Percentiles rank a stretch among this genome's conserved stretches.
phyloP scores from a whole-genome alignment of 1,140 invertebrate genomes.

The Brachionus paranguensis region DNA sequence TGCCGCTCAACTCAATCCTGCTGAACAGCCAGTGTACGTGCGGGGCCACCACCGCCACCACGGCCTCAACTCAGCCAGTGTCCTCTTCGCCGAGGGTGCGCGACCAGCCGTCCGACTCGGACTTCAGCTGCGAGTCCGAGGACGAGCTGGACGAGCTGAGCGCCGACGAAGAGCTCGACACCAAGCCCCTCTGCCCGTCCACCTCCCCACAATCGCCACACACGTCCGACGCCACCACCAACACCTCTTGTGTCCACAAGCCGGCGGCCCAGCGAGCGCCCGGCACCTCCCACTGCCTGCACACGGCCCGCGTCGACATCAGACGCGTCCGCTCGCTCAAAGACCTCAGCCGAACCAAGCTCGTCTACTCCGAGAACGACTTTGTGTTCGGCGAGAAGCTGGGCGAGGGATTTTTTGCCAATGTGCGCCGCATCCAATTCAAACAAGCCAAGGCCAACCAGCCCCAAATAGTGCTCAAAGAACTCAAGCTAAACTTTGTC shows the following conservation, averaged over 20 bases:
- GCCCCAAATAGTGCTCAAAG: slow-evolving; percentile 11
- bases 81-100: not conserved
- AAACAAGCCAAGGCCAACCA: not conserved
- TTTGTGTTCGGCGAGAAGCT: slow-evolving; percentile 18
- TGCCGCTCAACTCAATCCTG: not conserved
- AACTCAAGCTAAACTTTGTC: not conserved
- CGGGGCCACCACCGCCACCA: not conserved
- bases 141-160: slow-evolving; percentile 19
- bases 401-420: slow-evolving; percentile 34
- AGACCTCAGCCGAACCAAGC: not conserved
- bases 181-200: not conserved
- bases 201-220: not conserved
- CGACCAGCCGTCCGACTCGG: not conserved
- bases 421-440: not conserved
- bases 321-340: not conserved
- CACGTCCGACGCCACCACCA: not conserved
- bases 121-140: not conserved
- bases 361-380: not conserved
- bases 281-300: not conserved
- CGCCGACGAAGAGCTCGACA: not conserved
- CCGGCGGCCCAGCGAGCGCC: not conserved
- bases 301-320: slow-evolving; percentile 9
- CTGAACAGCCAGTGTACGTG: not conserved
- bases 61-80: not conserved
- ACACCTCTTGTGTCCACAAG: not conserved